Percentiles rank a stretch among this genome's conserved stretches.
Conservation (phyloP, 2,797 vertebrate species). For the Poeciliopsis gracilis region DNA sequence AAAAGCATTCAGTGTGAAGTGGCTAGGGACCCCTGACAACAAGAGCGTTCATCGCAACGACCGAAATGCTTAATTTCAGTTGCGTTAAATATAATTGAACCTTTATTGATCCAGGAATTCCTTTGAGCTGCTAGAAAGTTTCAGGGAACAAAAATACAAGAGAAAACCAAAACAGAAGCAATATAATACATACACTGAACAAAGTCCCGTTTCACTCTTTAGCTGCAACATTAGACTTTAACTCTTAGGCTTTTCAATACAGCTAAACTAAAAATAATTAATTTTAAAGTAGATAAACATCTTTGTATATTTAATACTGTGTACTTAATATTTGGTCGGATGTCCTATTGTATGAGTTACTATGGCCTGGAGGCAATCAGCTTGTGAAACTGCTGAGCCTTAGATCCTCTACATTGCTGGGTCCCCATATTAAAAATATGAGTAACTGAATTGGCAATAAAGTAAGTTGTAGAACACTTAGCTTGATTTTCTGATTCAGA, state of each 20-base stretch:
- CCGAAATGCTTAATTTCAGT: not conserved
- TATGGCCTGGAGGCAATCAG: not conserved
- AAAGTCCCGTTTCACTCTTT: not conserved
- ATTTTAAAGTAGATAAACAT: not conserved
- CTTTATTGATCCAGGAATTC: not conserved
- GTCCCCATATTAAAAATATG: not conserved
- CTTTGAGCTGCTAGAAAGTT: not conserved
- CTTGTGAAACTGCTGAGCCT: not conserved
- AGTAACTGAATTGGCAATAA: not conserved
- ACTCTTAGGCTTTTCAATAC: not conserved
- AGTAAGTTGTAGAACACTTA: not conserved
- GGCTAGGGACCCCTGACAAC: conserved; percentile 50
- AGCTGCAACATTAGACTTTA: not conserved
- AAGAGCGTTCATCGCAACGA: not conserved
- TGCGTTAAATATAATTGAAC: not conserved
- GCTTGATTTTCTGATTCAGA: not conserved
- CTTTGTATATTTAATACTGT: not conserved
- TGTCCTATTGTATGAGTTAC: not conserved
- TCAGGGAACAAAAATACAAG: not conserved
- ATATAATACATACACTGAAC: not conserved
- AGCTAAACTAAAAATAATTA: not conserved
- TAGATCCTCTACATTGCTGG: not conserved
- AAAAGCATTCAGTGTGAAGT: conserved; percentile 26
- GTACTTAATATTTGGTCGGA: not conserved
- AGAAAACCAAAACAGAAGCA: not conserved